Percentiles rank a stretch among this genome's conserved stretches.
phyloP scores from a whole-genome alignment of 2,113 vertebrate species.

The Eurypyga helias region DNA sequence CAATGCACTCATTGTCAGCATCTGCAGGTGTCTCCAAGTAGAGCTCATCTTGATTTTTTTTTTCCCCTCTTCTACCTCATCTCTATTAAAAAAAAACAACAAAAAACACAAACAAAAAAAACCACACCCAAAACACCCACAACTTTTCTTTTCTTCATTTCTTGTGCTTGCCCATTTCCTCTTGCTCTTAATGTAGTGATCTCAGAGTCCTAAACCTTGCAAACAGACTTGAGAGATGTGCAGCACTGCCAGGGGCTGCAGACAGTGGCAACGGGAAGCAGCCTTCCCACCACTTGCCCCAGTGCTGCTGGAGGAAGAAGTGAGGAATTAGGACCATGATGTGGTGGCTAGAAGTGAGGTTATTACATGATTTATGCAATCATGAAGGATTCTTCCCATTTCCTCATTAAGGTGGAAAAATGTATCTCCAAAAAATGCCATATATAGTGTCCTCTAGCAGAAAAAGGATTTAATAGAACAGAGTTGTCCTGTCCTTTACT shows the following conservation, averaged over 20 bases:
- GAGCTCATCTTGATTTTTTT: background rate
- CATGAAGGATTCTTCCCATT: background rate
- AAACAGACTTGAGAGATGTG: background rate
- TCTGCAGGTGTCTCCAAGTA: background rate
- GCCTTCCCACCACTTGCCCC: background rate
- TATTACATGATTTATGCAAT: background rate
- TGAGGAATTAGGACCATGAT: rapidly evolving
- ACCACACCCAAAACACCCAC: no score
- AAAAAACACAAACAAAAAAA: no score
- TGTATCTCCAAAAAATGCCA: background rate
- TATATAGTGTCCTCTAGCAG: background rate
- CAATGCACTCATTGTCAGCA: background rate
- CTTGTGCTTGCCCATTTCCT: background rate
- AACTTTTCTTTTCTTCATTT: background rate
- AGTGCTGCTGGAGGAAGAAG: background rate
- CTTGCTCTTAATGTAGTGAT: background rate
- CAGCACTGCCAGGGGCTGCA: background rate
- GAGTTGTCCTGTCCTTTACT: background rate
- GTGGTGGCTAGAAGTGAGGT: background rate
- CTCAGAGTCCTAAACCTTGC: background rate
- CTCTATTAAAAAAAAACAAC: no score
- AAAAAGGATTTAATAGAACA: background rate
- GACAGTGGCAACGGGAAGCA: background rate
- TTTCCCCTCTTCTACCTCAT: background rate
- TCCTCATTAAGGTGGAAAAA: background rate